A percentile compares a stretch with the other conserved stretches of the same genome.
Conservation (phyloP, 1,140 invertebrate genomes). For the Eubasilissa regina region DNA sequence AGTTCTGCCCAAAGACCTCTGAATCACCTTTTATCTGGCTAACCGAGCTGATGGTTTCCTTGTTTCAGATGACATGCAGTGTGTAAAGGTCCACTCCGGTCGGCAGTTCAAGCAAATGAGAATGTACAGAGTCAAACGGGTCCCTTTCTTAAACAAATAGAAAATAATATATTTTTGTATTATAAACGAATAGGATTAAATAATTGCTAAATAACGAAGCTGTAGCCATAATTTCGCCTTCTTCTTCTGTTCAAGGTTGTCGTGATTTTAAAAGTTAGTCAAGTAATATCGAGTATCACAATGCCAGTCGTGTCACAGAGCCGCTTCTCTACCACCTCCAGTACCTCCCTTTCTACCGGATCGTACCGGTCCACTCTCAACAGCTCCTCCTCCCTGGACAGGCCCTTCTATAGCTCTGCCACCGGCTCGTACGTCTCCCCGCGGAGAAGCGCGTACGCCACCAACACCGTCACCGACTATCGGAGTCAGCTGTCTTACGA, state of each 20-base stretch:
- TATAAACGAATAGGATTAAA: slow-evolving; percentile 19
- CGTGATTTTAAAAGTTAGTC: background rate
- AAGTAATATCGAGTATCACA: slow-evolving; percentile 58
- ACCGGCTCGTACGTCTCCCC: slow-evolving; percentile 68
- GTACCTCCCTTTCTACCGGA: slow-evolving; percentile 65
- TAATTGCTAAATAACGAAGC: slow-evolving; percentile 4
- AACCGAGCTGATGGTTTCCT: slow-evolving; percentile 8
- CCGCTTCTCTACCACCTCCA: slow-evolving; percentile 65
- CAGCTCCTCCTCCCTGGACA: slow-evolving; percentile 69
- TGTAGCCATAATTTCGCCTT: slow-evolving; percentile 10
- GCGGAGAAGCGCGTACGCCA: slow-evolving; percentile 66
- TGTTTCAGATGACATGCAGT: slow-evolving; percentile 59
- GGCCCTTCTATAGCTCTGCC: slow-evolving; percentile 69
- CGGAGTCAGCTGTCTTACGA: slow-evolving; percentile 53
- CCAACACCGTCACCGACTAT: slow-evolving; percentile 68
- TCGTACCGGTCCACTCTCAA: slow-evolving; percentile 71
- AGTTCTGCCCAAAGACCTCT: too few relatives aligned
- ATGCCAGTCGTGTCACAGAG: slow-evolving; percentile 76
- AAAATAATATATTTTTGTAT: slow-evolving; percentile 47
- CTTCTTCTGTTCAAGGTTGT: slow-evolving; percentile 2
- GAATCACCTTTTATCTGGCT: too few relatives aligned
- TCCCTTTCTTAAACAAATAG: slow-evolving; percentile 52
- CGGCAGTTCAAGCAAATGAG: slow-evolving; percentile 45
- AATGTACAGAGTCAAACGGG: slow-evolving; percentile 45
- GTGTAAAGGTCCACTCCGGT: slow-evolving; percentile 45